phyloP scores from a whole-genome alignment of 2,888 invertebrate species.

The Liodrosophila aerea region DNA sequence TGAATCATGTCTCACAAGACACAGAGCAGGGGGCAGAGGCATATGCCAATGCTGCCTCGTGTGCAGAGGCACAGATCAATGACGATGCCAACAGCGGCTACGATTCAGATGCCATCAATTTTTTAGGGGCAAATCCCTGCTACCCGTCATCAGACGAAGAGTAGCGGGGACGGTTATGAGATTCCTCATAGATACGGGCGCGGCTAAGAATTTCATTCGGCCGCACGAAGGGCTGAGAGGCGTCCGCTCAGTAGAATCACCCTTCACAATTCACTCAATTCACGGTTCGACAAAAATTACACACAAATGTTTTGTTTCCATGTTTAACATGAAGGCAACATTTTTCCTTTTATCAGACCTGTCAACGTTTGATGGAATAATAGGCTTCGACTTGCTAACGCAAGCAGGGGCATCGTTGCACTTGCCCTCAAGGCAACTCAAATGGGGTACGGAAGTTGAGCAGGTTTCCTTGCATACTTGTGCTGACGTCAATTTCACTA shows the following conservation, averaged over 20 bases:
- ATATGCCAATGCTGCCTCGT: too few species aligned
- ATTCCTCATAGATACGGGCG: not conserved
- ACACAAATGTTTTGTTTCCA: not conserved
- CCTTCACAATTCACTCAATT: not conserved
- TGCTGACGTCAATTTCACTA: too few species aligned
- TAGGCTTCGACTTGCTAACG: conserved; percentile 3
- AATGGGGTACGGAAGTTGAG: too few species aligned
- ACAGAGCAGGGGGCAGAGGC: too few species aligned
- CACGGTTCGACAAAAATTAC: not conserved
- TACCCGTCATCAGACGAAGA: too few species aligned
- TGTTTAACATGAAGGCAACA: not conserved
- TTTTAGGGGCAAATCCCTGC: too few species aligned
- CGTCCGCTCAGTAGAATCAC: not conserved
- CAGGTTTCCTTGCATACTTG: too few species aligned
- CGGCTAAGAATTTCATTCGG: not conserved
- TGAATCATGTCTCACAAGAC: too few species aligned
- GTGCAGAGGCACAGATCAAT: too few species aligned
- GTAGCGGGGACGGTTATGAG: not conserved
- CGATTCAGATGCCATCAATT: too few species aligned
- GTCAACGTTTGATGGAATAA: conserved; percentile 1
- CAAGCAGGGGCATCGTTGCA: not conserved
- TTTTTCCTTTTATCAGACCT: not conserved
- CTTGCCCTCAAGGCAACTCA: too few species aligned
- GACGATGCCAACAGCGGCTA: too few species aligned
- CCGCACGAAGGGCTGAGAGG: not conserved